Evolutionary conservation across 1,140 invertebrate species (phyloP).

Genomic region (Drosophila repletoides): DNA sequence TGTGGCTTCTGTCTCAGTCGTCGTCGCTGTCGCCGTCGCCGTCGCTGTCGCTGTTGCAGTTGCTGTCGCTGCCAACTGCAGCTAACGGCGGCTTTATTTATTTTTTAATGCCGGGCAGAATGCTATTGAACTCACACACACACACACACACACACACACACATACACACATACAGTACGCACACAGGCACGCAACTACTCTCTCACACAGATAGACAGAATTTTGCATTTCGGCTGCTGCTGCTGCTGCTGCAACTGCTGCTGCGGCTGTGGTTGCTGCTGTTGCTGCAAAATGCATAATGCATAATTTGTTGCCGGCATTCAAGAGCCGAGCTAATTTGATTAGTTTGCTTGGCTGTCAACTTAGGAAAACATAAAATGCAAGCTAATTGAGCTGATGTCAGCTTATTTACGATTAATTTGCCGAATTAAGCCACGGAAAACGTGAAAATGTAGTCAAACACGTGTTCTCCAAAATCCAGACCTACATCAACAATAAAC

Average conservation of each 20-base stretch:
- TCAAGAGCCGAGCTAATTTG: slow-evolving; percentile 39
- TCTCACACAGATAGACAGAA: background rate
- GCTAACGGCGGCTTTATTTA: slow-evolving; percentile 67
- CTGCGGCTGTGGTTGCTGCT: slow-evolving; percentile 33
- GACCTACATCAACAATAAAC: slow-evolving; percentile 78
- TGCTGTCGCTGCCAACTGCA: slow-evolving; percentile 35
- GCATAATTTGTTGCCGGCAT: slow-evolving; percentile 43
- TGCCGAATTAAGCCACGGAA: no score
- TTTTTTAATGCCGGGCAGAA: slow-evolving; percentile 74
- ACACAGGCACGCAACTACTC: background rate
- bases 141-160: background rate
- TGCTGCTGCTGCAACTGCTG: slow-evolving; percentile 1
- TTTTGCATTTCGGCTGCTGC: slow-evolving; percentile 28
- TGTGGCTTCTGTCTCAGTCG: background rate
- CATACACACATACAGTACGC: background rate
- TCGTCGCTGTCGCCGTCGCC: slow-evolving; percentile 3
- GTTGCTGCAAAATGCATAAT: slow-evolving; percentile 55
- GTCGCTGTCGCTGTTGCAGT: background rate
- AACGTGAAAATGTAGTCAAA: slow-evolving; percentile 19
- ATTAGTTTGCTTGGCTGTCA: slow-evolving; percentile 33
- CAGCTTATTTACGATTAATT: no score
- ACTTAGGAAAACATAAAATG: slow-evolving; percentile 31
- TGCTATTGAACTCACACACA: slow-evolving; percentile 73
- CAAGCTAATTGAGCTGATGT: slow-evolving; percentile 2
- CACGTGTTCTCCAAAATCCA: slow-evolving; percentile 80